phyloP scores from a whole-genome alignment of 1,140 invertebrate genomes.

The Caenorhabditis remanei region DNA sequence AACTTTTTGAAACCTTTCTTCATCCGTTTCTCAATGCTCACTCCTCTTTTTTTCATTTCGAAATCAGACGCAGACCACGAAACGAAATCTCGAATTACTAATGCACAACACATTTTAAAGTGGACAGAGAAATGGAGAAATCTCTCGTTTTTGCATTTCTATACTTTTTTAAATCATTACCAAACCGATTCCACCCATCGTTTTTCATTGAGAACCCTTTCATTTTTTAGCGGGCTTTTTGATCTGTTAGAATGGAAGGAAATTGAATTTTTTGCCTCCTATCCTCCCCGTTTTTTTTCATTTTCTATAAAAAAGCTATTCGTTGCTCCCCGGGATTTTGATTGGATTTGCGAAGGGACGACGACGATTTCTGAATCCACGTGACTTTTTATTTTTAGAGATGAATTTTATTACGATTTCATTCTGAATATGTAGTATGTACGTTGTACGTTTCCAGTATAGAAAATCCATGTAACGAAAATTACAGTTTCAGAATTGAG shows the following conservation, averaged over 20 bases:
- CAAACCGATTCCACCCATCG: not conserved
- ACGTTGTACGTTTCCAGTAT: not conserved
- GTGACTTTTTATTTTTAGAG: conserved; percentile 24
- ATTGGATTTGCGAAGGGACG: conserved; percentile 3
- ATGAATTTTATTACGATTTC: not conserved
- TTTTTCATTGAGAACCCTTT: not conserved
- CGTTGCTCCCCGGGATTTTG: conserved; percentile 12
- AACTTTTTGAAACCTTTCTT: not conserved
- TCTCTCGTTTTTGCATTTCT: conserved; percentile 7
- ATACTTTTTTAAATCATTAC: conserved; percentile 3
- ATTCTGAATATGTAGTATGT: not conserved
- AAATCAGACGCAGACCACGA: not conserved
- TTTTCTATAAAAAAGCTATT: conserved; percentile 16
- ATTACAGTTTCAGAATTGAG: too few species aligned
- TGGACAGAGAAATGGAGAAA: not conserved
- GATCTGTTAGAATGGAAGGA: not conserved
- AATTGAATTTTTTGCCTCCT: conserved; percentile 37
- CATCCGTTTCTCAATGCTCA: not conserved
- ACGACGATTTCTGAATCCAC: not conserved
- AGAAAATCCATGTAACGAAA: too few species aligned
- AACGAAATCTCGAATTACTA: conserved; percentile 35
- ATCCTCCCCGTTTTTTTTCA: not conserved
- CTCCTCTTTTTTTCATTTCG: not conserved
- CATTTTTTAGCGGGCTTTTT: not conserved
- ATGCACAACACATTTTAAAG: conserved; percentile 49